Conservation (phyloP, 1,140 invertebrate genomes). For the Drosophila insularis region DNA sequence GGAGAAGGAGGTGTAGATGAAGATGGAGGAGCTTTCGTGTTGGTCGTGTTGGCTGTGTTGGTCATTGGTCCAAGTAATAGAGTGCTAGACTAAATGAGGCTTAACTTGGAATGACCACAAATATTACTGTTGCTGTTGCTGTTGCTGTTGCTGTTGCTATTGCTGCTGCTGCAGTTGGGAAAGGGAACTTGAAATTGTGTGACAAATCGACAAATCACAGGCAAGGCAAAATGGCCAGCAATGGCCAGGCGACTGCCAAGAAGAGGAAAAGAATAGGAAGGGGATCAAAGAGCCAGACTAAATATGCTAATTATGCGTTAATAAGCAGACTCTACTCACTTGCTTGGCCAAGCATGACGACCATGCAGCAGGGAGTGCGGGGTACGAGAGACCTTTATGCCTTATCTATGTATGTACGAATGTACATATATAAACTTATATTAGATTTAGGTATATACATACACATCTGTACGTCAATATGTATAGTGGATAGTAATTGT, state of each 20-base stretch:
- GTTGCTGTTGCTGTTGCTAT: neutral
- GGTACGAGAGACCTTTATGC: neutral
- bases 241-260: too few species aligned
- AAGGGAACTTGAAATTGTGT: constrained; percentile 48
- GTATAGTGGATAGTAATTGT: neutral
- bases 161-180: neutral
- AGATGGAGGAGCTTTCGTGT: constrained; percentile 19
- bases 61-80: constrained; percentile 59
- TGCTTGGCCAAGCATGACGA: constrained; percentile 39
- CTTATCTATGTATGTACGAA: constrained; percentile 21
- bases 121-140: neutral
- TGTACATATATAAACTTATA: constrained; percentile 11
- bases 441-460: too few species aligned
- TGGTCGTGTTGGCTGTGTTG: constrained; percentile 27
- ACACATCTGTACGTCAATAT: constrained; percentile 16
- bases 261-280: constrained; percentile 17
- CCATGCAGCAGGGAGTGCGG: constrained; percentile 21
- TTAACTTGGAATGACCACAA: constrained; percentile 55
- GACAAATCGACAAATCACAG: constrained; percentile 58
- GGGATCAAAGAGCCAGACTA: constrained; percentile 62
- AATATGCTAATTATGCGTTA: constrained; percentile 81
- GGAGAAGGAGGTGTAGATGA: neutral
- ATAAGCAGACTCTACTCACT: constrained; percentile 60
- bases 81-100: constrained; percentile 68
- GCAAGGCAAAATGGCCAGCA: constrained; percentile 13